Evolutionary conservation across 2,888 invertebrate species (phyloP), one percentile per base, ranked within the genome.

Genomic region (Heliconius ismenius): DNA sequence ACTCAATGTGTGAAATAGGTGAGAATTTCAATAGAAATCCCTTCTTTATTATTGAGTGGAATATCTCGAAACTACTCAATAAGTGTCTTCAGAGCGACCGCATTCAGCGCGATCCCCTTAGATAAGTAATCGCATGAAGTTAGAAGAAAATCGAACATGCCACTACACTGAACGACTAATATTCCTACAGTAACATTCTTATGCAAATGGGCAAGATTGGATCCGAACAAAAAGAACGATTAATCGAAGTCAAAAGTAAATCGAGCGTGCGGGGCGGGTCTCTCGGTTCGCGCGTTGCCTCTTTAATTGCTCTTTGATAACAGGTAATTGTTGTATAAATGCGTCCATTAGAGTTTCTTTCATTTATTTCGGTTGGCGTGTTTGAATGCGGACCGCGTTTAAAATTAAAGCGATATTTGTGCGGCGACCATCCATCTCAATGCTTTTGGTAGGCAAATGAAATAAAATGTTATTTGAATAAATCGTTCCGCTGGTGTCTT

Each of bases 281-380:
- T 87, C 86, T 70, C 77, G 84, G 87, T 88, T 89, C 85, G 87
- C 87, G 80, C 80, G 84, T 83, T 87, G 87, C 87, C 86, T 88
- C 87, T 91, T 91, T 92, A 91, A 91, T 92, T 91, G 89, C 88
- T 89, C 85, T 86, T 87, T 89, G 89, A 90, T 91, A 90, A 90
- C 89, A 86, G 87, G 88, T 90, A 89, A 89, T 89, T 90, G 88
- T 89, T 81, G 86, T 88, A 89, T 91, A 90, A 90, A 90, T 90
- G 88, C 88, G 86, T 85, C 87, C 86, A 89, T 90, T 89, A 89
- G 85, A 85, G 85, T 87, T 87, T 86, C 84, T 86, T 87, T 84
- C 83, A 85, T 87, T 89, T 88, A 84, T 88, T 87, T 87, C 85
- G 85, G 85, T 69, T 79, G 39, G 85, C 83, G 83, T 81, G 85